Percentiles rank a stretch among this genome's conserved stretches.
Evolutionary conservation across 2,113 vertebrate genomes (phyloP).

Genomic region (Colossoma macropomum): DNA sequence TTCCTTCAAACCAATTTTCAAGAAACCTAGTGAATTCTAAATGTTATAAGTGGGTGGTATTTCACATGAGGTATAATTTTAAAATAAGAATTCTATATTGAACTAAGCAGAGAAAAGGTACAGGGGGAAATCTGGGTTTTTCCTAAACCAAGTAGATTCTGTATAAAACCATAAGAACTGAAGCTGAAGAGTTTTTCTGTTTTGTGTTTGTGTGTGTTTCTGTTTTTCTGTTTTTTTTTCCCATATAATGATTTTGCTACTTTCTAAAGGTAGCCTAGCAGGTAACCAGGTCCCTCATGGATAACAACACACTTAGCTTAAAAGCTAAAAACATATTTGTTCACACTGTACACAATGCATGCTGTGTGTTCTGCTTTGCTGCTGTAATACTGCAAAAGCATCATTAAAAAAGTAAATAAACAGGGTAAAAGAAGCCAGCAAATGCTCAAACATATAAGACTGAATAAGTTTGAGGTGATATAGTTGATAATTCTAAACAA

Average conservation of each 20-base stretch:
- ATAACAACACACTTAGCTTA: too few species aligned
- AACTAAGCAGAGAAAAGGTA: not conserved
- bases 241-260: not conserved
- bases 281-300: too few species aligned
- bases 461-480: not conserved
- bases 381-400: not conserved
- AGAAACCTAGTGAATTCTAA: constrained; percentile 22
- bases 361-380: not conserved
- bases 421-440: not conserved
- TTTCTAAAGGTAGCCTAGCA: not conserved
- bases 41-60: constrained; percentile 4
- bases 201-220: not conserved
- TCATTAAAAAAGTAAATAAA: not conserved
- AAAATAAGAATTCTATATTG: not conserved
- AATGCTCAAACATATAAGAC: not conserved
- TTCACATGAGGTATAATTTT: constrained; percentile 3
- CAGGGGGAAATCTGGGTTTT: not conserved
- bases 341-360: not conserved
- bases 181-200: too few species aligned
- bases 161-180: too few species aligned
- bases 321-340: not conserved
- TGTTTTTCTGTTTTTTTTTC: not conserved
- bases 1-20: constrained; percentile 27
- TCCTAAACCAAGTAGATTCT: not conserved
- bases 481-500: not conserved